Base-by-base conservation (phyloP, 2,113 vertebrate genomes). In the Climacteris rufus region DNA sequence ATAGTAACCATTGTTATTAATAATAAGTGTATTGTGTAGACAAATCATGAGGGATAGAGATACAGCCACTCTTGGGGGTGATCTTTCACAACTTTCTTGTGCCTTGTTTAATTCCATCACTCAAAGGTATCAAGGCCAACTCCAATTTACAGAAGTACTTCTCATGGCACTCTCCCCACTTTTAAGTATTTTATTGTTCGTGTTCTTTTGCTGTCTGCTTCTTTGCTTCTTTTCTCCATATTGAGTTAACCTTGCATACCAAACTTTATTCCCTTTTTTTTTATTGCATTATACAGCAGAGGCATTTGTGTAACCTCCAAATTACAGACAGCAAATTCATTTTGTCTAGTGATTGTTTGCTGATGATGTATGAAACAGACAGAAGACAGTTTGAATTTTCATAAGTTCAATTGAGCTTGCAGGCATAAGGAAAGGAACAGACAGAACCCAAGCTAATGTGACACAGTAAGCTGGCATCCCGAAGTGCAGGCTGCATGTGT, bases 371-470 rank as follows among this genome's bases (percentile, higher is more conserved):
- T 71, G 79, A 93, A 97, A 91, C 94, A 84, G 95, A 93, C 88
- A 96, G 96, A 96, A 97, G 91, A 95, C 91, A 92, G 90, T 97
- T 96, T 97, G 92, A 95, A 97, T 96, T 95, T 95, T 96, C 87
- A 39, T 83, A 94, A 95, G 95, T 96, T 96, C 94, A 97, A 85
- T 85, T 94, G 94, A 85, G 68, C 68, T 97, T 96, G 93, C 45
- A 96, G 91, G 87, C 90, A 92, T 96, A 84, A 79, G 79, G 47
- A 90, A 94, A 79, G 44, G 47, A 95, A 64, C 59, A 89, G 90
- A 93, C 92, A 87, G 92, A 97, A 44, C 65, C 96, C 92, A 92
- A 97, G 72, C 87, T 89, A 77, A 64, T 92, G 83, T 97, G 93
- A 96, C 83, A 87, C 78, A 68, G 86, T 93, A 37, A 91, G 74